These are phyloP conservation scores for Chunga burmeisteri DNA, from an alignment of 2,113 vertebrate genomes.

Conservation along the genomic window DNA sequence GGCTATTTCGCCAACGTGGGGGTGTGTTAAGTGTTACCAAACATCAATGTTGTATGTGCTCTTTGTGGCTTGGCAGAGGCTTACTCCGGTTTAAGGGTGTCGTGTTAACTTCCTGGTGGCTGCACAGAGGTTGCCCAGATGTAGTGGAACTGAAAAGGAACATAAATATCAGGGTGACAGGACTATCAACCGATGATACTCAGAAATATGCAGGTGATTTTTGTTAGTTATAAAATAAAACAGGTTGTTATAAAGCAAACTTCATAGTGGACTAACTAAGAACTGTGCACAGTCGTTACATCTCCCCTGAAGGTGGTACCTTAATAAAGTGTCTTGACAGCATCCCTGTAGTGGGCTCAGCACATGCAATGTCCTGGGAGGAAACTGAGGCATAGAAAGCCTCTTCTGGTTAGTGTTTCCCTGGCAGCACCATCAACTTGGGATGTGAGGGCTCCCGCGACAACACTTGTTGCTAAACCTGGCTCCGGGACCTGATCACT, in stretches of 20 bases:
- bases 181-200: background rate
- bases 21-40: background rate
- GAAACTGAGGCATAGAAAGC: background rate
- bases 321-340: background rate
- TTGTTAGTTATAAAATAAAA: background rate
- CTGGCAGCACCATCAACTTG: background rate
- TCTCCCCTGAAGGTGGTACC: background rate
- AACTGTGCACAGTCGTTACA: background rate
- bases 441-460: too few species aligned
- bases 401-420: background rate
- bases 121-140: background rate
- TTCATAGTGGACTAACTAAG: background rate
- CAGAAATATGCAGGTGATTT: background rate
- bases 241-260: background rate
- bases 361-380: background rate
- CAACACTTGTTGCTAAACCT: background rate
- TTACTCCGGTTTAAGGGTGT: background rate
- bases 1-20: background rate
- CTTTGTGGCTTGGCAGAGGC: background rate
- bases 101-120: background rate
- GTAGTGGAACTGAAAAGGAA: background rate
- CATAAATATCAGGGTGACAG: background rate
- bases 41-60: fast-evolving
- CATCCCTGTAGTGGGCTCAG: background rate
- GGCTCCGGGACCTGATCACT: background rate